These are phyloP conservation scores for Stictocephala bisonia DNA, from an alignment of 2,888 invertebrate genomes.

Conservation along the genomic window DNA sequence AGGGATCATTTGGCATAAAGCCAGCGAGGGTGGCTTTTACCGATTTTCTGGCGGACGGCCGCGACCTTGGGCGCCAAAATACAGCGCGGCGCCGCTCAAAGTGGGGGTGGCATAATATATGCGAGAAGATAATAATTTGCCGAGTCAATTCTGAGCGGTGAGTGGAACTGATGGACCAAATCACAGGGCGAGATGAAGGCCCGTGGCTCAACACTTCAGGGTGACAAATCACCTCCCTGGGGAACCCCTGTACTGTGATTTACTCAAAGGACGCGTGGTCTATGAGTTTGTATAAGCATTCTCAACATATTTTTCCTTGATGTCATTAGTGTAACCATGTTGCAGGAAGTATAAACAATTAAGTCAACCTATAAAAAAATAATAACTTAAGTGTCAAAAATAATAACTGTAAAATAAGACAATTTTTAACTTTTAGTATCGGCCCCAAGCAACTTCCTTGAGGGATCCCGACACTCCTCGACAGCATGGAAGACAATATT, in stretches of 20 bases:
- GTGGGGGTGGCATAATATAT: slow-evolving; percentile 27
- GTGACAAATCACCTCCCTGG: slow-evolving; percentile 13
- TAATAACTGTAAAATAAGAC: too few species aligned
- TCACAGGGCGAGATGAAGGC: background rate
- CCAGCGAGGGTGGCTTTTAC: slow-evolving; percentile 34
- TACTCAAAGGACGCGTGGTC: background rate
- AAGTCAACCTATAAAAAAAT: too few species aligned
- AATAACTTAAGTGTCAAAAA: too few species aligned
- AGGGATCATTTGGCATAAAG: too few species aligned
- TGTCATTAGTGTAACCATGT: too few species aligned
- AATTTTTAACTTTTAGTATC: too few species aligned
- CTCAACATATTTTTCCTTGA: too few species aligned
- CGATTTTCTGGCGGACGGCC: slow-evolving; percentile 15
- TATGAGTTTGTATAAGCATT: too few species aligned
- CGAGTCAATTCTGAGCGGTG: slow-evolving; percentile 17
- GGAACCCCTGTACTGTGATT: background rate
- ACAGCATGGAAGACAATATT: too few species aligned
- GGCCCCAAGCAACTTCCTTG: too few species aligned
- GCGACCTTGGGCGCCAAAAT: slow-evolving; percentile 22
- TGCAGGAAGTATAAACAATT: too few species aligned
- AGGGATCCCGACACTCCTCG: too few species aligned
- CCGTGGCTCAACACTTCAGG: background rate
- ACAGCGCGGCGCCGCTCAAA: slow-evolving; percentile 30
- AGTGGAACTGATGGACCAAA: background rate
- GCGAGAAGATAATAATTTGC: slow-evolving; percentile 29